Base-by-base conservation (phyloP, 2,797 vertebrate species). In the Poeciliopsis turneri region DNA sequence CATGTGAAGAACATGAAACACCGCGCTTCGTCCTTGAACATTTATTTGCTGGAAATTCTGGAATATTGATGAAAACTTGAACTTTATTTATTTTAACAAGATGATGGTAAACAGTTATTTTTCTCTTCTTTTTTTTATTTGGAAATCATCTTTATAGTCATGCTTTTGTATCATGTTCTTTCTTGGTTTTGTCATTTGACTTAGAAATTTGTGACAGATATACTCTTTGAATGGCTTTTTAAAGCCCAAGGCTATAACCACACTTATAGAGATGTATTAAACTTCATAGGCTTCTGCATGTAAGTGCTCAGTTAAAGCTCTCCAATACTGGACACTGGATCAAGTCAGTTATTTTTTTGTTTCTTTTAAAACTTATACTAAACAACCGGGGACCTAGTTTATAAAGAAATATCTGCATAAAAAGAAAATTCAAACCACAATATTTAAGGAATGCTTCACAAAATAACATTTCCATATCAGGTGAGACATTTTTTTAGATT, bases 181-280 rank as follows among this genome's bases (percentile, higher is more conserved):
- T 25, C 39, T 72, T 33, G 16, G 45, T 75, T 73, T 76, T 79
- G 73, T 87, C 74, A 81, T 90, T 71, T 33, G 75, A 76, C 86
- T 79, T 81, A 82, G 73, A 85, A 84, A 88, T 89, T 82, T 88
- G 76, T 86, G 87, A 90, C 79, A 80, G 74, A 53, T 10, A 45
- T 57, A 61, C 23, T 51, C 55, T 82, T 87, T 87, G 74, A 55
- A 80, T 86, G 73, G 80, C 68, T 53, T 3, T 53, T 76, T 46
- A 61, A 81, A 75, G 68, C 74, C 84, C 78, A 85, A 86, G 72
- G 78, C 85, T 86, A 72, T 70, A 82, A 87, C 74, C 68, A 64
- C 45, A 83, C 74, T 81, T 53, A 28, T 92, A 81, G 83, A 84
- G 84, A 51, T 61, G 71, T 51, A 87, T 51, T 74, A 49, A 86